phyloP scores from a whole-genome alignment of 2,113 vertebrate genomes.

The Macrotus californicus region DNA sequence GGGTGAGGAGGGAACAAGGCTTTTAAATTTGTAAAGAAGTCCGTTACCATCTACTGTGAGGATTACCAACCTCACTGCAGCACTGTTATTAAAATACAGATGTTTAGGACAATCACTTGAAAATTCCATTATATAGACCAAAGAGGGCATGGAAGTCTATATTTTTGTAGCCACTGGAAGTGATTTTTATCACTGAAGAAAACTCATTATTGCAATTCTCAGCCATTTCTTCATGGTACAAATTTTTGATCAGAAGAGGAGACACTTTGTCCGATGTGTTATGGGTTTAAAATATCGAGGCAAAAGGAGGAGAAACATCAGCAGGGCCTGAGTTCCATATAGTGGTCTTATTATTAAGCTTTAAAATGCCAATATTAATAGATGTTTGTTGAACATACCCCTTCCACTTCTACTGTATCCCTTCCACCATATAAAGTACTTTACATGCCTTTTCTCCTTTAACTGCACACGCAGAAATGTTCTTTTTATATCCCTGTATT shows the following conservation, averaged over 20 bases:
- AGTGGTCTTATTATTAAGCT: neutral
- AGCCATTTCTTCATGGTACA: neutral
- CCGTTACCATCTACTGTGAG: neutral
- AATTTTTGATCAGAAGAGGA: neutral
- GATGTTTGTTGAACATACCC: neutral
- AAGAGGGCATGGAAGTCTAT: neutral
- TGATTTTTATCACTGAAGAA: neutral
- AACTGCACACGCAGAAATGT: neutral
- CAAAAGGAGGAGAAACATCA: neutral
- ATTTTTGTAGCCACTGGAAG: neutral
- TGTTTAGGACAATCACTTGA: neutral
- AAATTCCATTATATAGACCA: neutral
- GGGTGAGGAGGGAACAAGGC: neutral
- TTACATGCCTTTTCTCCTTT: neutral
- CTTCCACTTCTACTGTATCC: neutral
- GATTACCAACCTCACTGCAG: neutral
- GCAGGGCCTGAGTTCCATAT: neutral
- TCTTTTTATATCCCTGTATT: neutral
- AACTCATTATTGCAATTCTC: neutral
- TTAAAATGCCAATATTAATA: neutral
- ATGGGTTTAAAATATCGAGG: neutral
- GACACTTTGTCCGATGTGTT: neutral
- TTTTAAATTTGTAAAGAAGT: neutral
- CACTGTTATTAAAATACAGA: neutral
- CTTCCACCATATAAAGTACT: neutral